Evolutionary conservation across 1,140 invertebrate genomes (phyloP).

Genomic region (Heliconius eleuchia): DNA sequence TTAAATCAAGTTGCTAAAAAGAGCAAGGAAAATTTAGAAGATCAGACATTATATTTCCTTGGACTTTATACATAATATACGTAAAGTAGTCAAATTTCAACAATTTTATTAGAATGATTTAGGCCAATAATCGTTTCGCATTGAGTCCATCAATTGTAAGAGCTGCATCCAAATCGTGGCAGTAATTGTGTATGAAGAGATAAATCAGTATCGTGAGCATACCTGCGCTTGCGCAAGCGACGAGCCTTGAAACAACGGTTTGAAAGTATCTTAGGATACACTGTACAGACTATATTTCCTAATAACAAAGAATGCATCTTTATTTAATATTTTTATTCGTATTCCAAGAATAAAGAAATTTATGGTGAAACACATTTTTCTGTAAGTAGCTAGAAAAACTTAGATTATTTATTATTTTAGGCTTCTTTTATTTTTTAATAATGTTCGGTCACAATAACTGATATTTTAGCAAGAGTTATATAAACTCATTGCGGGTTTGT

Average conservation of each 20-base stretch:
- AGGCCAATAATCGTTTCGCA: background rate
- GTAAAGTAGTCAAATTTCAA: background rate
- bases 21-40: too few relatives aligned
- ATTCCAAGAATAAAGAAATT: too few relatives aligned
- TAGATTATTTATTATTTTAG: too few relatives aligned
- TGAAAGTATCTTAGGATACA: constrained; percentile 4
- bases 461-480: too few relatives aligned
- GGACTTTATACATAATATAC: too few relatives aligned
- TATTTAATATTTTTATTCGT: background rate
- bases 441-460: too few relatives aligned
- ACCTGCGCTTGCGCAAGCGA: constrained; percentile 1
- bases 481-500: too few relatives aligned
- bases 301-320: background rate
- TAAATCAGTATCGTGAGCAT: constrained; percentile 15
- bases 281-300: background rate
- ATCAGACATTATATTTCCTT: too few relatives aligned
- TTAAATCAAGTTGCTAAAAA: too few relatives aligned
- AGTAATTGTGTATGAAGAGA: constrained; percentile 10
- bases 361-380: too few relatives aligned
- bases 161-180: constrained; percentile 11
- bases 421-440: too few relatives aligned
- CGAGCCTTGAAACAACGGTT: constrained; percentile 9
- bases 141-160: background rate
- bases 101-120: background rate
- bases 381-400: too few relatives aligned